A percentile compares a stretch with the other conserved stretches of the same genome.
phyloP scores from a whole-genome alignment of 2,888 invertebrate species.

The Andrena hattorfiana region DNA sequence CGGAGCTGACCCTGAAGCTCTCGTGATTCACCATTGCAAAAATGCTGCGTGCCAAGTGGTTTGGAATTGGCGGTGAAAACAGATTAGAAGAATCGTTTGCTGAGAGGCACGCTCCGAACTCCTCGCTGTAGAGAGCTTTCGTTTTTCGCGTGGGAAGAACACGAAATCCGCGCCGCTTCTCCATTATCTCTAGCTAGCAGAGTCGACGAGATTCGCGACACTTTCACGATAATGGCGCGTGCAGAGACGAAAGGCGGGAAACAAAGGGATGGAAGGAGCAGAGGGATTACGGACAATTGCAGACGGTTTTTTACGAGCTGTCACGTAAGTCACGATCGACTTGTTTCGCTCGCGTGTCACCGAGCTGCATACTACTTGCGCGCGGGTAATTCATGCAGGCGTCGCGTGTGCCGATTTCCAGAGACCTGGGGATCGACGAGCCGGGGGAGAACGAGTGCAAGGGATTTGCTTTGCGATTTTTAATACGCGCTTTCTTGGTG shows the following conservation, averaged over 20 bases:
- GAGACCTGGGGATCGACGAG: conserved; percentile 17
- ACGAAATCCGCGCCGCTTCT: conserved; percentile 3
- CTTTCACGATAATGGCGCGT: conserved; percentile 42
- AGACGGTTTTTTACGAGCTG: conserved; percentile 6
- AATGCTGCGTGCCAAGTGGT: conserved; percentile 29
- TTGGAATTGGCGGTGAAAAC: conserved; percentile 3
- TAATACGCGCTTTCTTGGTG: conserved; percentile 29
- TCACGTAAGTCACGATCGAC: conserved; percentile 46
- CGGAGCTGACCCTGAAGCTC: conserved; percentile 44
- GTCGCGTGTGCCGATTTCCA: conserved; percentile 48
- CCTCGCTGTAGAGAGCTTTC: background rate
- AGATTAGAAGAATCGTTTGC: conserved; percentile 36
- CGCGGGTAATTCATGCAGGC: conserved; percentile 49
- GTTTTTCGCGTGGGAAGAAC: conserved; percentile 29
- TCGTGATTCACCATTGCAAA: conserved; percentile 53
- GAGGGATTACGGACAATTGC: background rate
- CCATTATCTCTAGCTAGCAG: background rate
- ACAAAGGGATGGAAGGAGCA: background rate
- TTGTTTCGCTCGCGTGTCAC: conserved; percentile 44
- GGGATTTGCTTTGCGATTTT: conserved; percentile 27
- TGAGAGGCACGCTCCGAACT: background rate
- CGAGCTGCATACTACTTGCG: conserved; percentile 13
- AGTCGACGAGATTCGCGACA: conserved; percentile 6
- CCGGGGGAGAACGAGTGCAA: conserved; percentile 22
- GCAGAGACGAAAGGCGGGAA: conserved; percentile 7